Evolutionary conservation across 2,113 vertebrate species (phyloP).

Genomic region (Cyphomyrus plagiostoma): DNA sequence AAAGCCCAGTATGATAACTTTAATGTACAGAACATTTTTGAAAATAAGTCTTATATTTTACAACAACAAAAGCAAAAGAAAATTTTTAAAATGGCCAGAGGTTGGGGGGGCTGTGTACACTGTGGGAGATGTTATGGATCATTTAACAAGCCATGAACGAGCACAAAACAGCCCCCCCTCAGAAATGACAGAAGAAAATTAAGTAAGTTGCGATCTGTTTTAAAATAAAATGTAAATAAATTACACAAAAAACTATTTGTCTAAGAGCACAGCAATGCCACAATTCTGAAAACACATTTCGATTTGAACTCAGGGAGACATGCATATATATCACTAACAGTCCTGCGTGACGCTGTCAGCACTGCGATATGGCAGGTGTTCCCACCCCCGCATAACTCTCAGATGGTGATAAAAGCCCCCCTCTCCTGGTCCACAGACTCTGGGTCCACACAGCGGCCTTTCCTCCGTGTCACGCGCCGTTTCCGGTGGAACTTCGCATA

Average conservation of each 20-base stretch:
- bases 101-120: not conserved
- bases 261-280: not conserved
- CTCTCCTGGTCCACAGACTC: slow-evolving; percentile 58
- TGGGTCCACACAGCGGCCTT: slow-evolving; percentile 74
- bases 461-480: slow-evolving; percentile 66
- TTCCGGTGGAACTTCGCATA: slow-evolving; percentile 76
- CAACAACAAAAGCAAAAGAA: not conserved
- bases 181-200: not conserved
- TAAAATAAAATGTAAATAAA: not conserved
- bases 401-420: slow-evolving; percentile 71
- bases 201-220: not conserved
- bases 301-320: not conserved
- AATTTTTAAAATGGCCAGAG: not conserved
- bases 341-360: not conserved
- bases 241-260: not conserved
- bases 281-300: not conserved
- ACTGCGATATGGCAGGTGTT: not conserved
- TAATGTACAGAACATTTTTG: not conserved
- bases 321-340: not conserved
- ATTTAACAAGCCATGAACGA: not conserved
- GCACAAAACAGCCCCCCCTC: not conserved
- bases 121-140: not conserved
- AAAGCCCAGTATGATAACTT: not conserved
- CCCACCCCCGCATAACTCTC: slow-evolving; percentile 20
- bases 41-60: not conserved